Conservation (phyloP, 2,113 vertebrate genomes). For the Neolamprologus brichardi region DNA sequence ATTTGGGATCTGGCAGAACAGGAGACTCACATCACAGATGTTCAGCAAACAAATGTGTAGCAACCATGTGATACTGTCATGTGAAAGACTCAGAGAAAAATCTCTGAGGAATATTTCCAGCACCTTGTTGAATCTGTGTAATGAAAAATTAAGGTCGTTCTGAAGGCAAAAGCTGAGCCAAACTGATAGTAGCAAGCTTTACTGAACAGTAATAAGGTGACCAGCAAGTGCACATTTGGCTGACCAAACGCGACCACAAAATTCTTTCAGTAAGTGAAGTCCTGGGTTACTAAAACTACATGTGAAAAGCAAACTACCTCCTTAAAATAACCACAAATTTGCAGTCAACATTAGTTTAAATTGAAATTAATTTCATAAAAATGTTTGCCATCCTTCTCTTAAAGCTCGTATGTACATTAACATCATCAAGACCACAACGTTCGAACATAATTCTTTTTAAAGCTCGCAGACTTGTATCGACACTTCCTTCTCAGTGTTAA, state of each 20-base stretch:
- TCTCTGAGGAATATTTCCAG: background rate
- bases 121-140: background rate
- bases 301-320: background rate
- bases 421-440: background rate
- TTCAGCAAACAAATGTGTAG: background rate
- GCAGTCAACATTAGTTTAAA: background rate
- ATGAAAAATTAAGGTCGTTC: background rate
- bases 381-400: background rate
- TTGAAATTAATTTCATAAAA: background rate
- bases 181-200: background rate
- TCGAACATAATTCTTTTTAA: slow-evolving; percentile 3
- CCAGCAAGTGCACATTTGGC: background rate
- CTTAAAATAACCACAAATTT: background rate
- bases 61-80: background rate
- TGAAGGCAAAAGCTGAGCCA: background rate
- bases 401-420: background rate
- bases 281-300: background rate
- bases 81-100: background rate
- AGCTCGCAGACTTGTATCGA: background rate
- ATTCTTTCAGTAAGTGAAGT: background rate
- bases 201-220: background rate
- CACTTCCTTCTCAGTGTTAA: background rate
- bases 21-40: background rate
- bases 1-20: accelerated
- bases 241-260: background rate